Evolutionary conservation across 2,113 vertebrate genomes (phyloP), one percentile per base, ranked within the genome.

Genomic region (Coptodon bakossiorum): DNA sequence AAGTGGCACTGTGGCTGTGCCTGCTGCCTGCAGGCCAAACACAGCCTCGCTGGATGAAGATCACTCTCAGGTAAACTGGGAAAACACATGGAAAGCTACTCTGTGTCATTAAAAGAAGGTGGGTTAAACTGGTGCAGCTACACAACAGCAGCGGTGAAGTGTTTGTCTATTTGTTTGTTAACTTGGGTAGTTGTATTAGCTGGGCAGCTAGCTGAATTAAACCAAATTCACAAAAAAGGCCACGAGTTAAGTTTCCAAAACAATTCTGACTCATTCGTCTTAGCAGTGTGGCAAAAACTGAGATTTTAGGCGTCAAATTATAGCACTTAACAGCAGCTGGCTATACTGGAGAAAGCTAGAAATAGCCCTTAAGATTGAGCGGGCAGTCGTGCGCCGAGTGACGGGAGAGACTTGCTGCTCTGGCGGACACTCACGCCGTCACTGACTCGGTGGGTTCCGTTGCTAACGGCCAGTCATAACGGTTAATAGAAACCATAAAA

Each of bases 11-110:
- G 88, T 91, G 87, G 36, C 89, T 81, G 73, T 84, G 79, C 12
- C 50, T 81, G 56, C 59, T 89, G 90, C 88, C 90, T 89, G n/a
- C 91, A 92, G 91, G 92, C 93, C 94, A 93, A 86, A 91, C 89
- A 73, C 79, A 83, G 83, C 79, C 83, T 68, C 36, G 24, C 68
- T 73, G 73, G 4, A 80, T 79, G 34, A 66, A 88, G 85, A 79
- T 54, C 19, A 79, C 8, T 68, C 86, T 82, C 81, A 82, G 82
- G 84, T 73, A 34, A 45, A 43, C 63, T 6, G 40, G 19, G 56
- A 29, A 57, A 86, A 82, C 90, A 88, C 73, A 43, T 13, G 27
- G 38, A 5, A 68, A 52, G 63, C 24, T 40, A 5, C 80, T 68
- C 27, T 7, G 57, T 85, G 83, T 45, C 31, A 48, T 29, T 61